Base-by-base conservation (phyloP, 2,113 vertebrate species). In the Burhinus bistriatus region DNA sequence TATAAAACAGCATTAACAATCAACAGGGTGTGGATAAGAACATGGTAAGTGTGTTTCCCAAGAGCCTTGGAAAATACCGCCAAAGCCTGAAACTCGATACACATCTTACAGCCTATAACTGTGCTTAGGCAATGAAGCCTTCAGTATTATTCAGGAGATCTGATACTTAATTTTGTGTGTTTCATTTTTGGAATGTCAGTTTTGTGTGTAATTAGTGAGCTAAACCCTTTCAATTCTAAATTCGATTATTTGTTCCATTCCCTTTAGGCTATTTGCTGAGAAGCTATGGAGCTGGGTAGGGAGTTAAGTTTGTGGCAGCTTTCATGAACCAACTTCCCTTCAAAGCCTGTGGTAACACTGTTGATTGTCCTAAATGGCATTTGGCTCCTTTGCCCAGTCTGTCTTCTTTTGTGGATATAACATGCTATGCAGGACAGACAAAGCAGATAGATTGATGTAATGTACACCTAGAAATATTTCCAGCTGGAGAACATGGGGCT, bases 161-260 rank as follows among this genome's bases (percentile, higher is more conserved):
- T 68, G 66, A 91, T 91, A 65, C 78, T 95, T 87, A 76, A 93
- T 94, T 97, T 91, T 68, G 9, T 26, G 20, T 72, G 8, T 47
- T 79, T 83, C 58, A 52, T 51, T 96, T 96, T 94, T 55, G 58
- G 29, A 88, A 66, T 69, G 59, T 64, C 40, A 52, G 27, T 69
- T 95, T 92, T 83, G 22, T 80, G 38, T 40, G 22, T 75, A 47
- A 93, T 95, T 79, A 55, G 30, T 59, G 85, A 93, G 49, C 44
- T 34, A 57, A 80, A 12, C 57, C 11, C 18, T 57, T 62, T 70
- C 42, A 38, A 7, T 90, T 89, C 44, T 83, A 66, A 79, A 72
- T 69, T 68, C 45, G 42, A 21, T 75, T 84, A n/a, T 79, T 91
- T 83, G 8, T 59, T 88, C 40, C 15, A n/a, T 87, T 85, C 21